Base-by-base conservation (phyloP, 2,888 invertebrate genomes). In the Heliconius hortense region DNA sequence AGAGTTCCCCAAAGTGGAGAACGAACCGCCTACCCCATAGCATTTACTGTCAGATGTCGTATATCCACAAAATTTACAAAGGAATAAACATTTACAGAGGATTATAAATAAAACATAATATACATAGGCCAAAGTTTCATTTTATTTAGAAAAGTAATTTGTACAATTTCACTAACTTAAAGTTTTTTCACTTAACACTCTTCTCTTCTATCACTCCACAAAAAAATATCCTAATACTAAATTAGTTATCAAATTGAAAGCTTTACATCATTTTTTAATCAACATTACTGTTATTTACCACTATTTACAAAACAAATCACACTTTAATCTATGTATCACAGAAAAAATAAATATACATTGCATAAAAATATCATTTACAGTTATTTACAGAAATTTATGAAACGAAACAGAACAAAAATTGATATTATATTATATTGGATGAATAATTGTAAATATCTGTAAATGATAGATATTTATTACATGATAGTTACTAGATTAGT, bases 81-180 rank as follows among this genome's bases (percentile, higher is more conserved):
- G 48, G 11, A 21, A 4, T n/a, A 56, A 18, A 53, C 53, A 56
- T n/a, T 56, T 48, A 7, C 21, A 56, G 24, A 39, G 18, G 72
- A 82, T 84, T 39, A 11, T 18, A 64, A 66, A 84, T 83, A 82
- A 88, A 90, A 88, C 81, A 77, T 76, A 79, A 76, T 77, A 64
- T 90, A 89, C 90, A 90, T 93, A 93, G 93, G 93, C 93, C 93
- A 93, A 93, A 93, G 90, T 92, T 91, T 91, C 88, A 82, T 90
- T 92, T 93, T 93, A 93, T 92, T 92, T 92, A 92, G 90, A 93
- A 93, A 93, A 91, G 89, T 92, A 89, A 86, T 91, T 92, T 93
- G 88, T 93, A 93, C 93, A 93, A 89, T 90, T 89, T 89, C 83
- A 90, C 91, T 92, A 91, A 88, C 84, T 85, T 87, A 87, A 84